These are phyloP conservation scores for Chironomus riparius DNA, from an alignment of 2,888 invertebrate species.

Conservation along the genomic window DNA sequence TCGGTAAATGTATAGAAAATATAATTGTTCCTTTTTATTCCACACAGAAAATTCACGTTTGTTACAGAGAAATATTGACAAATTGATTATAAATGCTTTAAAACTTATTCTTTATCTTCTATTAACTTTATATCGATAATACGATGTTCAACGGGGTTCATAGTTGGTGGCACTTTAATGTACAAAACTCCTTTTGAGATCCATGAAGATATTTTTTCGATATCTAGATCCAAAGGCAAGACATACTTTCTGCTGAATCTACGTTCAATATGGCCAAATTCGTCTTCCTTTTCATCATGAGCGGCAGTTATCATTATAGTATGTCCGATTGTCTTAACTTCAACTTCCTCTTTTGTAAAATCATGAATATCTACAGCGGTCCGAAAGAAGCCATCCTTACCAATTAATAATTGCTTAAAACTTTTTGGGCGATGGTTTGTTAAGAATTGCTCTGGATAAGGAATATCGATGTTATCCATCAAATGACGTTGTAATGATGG, in stretches of 20 bases:
- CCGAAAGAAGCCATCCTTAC: neutral
- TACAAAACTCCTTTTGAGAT: neutral
- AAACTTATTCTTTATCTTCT: neutral
- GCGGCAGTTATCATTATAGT: neutral
- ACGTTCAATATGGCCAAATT: neutral
- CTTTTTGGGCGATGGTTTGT: neutral
- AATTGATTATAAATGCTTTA: neutral
- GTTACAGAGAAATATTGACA: neutral
- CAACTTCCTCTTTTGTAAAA: neutral
- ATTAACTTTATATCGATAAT: neutral
- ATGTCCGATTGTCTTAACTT: neutral
- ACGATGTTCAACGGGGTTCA: neutral
- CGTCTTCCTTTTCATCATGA: neutral
- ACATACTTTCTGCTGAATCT: neutral
- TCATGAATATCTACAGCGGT: neutral
- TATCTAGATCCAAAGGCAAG: neutral
- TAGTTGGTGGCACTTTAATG: neutral
- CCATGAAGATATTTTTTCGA: neutral
- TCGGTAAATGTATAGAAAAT: no score
- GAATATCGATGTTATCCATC: neutral
- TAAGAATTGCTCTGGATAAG: neutral
- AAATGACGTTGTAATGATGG: neutral
- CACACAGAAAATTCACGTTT: no score
- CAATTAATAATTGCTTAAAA: neutral
- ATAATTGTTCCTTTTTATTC: no score